These are phyloP conservation scores for Imbricaverruca yamaguchii DNA, from an alignment of 2,888 invertebrate species.

Conservation along the genomic window DNA sequence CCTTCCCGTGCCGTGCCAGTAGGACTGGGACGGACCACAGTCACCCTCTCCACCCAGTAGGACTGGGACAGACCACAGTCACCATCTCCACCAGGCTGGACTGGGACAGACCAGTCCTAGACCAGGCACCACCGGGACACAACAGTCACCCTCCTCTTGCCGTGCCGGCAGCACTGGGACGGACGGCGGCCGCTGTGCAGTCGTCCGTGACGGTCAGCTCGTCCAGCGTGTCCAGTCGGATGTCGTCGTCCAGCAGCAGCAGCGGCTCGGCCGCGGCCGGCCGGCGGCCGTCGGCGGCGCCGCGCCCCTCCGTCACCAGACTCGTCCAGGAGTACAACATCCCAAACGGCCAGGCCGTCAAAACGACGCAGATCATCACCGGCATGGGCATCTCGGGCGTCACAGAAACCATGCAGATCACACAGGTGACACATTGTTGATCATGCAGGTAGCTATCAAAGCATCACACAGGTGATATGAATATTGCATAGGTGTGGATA, in stretches of 20 bases:
- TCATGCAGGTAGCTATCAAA: too few relatives aligned
- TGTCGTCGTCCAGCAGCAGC: not conserved
- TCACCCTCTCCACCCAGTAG: too few relatives aligned
- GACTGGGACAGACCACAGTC: too few relatives aligned
- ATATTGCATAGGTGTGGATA: too few relatives aligned
- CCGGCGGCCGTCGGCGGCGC: not conserved
- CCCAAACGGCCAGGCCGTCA: constrained; percentile 8
- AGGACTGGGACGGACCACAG: not conserved
- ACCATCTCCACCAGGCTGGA: too few relatives aligned
- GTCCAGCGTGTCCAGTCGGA: not conserved
- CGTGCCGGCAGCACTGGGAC: not conserved
- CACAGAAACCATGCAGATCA: constrained; percentile 6
- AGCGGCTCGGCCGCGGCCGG: not conserved
- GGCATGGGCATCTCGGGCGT: not conserved
- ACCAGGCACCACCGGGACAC: too few relatives aligned
- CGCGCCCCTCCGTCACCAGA: not conserved
- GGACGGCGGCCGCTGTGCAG: not conserved
- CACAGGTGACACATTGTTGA: not conserved
- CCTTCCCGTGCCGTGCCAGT: not conserved
- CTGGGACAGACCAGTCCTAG: too few relatives aligned
- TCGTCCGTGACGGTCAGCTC: not conserved
- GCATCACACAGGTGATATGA: too few relatives aligned
- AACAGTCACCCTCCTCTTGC: too few relatives aligned
- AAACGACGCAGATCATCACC: not conserved
- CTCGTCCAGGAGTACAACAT: not conserved